Percentiles rank a stretch among this genome's conserved stretches.
Conservation (phyloP, 2,797 vertebrate genomes). For the Vireo griseus region DNA sequence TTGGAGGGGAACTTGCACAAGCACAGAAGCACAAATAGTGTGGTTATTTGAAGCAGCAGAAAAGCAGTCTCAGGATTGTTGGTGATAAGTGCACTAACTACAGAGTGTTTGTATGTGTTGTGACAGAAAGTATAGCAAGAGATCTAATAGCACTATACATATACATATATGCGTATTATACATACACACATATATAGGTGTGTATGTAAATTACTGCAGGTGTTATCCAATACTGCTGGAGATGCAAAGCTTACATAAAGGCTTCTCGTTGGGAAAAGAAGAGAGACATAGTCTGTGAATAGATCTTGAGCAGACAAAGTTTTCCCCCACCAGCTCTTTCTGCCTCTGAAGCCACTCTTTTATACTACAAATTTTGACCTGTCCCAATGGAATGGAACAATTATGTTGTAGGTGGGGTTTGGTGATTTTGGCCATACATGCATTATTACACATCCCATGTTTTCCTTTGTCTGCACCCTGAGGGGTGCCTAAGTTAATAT, state of each 20-base stretch:
- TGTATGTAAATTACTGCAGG: not conserved
- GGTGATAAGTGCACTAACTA: not conserved
- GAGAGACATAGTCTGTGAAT: fast-evolving
- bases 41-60: not conserved
- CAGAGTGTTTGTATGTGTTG: not conserved
- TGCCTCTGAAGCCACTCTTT: not conserved
- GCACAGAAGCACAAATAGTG: not conserved
- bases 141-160: not conserved
- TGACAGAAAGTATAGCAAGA: not conserved
- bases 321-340: not conserved
- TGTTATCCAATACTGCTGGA: not conserved
- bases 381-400: not conserved
- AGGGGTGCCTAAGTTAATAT: not conserved
- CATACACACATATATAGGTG: fast-evolving
- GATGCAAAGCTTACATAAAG: not conserved
- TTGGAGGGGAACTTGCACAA: not conserved
- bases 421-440: not conserved
- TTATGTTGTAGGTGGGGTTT: not conserved
- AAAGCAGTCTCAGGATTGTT: not conserved
- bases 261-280: not conserved
- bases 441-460: not conserved
- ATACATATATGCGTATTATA: not conserved
- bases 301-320: not conserved
- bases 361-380: not conserved
- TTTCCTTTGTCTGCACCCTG: not conserved